A percentile compares a stretch with the other conserved stretches of the same genome.
Conservation (phyloP, 2,888 invertebrate genomes). For the Pomacea canaliculata region DNA sequence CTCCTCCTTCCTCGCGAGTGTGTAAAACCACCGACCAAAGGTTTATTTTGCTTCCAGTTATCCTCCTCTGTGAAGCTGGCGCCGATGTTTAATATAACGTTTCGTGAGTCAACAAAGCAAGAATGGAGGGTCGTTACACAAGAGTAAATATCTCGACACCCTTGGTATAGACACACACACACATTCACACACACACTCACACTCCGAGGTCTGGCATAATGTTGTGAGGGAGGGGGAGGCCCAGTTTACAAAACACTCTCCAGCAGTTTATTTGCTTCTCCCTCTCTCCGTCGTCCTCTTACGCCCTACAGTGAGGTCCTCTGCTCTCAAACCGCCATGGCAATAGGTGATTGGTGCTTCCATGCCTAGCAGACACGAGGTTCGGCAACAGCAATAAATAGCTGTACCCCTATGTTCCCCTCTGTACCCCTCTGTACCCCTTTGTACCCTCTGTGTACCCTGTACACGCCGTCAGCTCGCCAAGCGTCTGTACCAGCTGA, state of each 20-base stretch:
- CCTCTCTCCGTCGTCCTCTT: no score
- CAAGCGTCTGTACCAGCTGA: no score
- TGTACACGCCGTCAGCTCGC: no score
- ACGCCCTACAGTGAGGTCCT: no score
- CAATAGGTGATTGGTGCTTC: no score
- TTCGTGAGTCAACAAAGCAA: constrained; percentile 12
- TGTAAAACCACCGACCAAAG: constrained; percentile 1
- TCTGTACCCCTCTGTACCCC: no score
- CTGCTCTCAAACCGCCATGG: no score
- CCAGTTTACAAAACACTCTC: constrained; percentile 14
- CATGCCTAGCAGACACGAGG: no score
- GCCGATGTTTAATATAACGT: constrained; percentile 14
- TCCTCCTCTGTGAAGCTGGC: constrained; percentile 8
- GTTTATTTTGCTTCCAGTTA: constrained; percentile 12
- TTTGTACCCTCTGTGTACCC: no score
- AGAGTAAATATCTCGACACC: constrained; percentile 11
- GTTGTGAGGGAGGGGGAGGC: not conserved
- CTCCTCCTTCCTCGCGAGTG: not conserved
- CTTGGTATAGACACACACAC: not conserved
- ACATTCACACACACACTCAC: not conserved
- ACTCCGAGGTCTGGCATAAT: not conserved
- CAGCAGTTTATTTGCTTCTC: constrained; percentile 11
- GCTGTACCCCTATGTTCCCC: no score
- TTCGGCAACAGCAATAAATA: no score
- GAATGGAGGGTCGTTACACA: not conserved